Evolutionary conservation across 1,140 invertebrate genomes (phyloP).

Genomic region (Helicoverpa zea): DNA sequence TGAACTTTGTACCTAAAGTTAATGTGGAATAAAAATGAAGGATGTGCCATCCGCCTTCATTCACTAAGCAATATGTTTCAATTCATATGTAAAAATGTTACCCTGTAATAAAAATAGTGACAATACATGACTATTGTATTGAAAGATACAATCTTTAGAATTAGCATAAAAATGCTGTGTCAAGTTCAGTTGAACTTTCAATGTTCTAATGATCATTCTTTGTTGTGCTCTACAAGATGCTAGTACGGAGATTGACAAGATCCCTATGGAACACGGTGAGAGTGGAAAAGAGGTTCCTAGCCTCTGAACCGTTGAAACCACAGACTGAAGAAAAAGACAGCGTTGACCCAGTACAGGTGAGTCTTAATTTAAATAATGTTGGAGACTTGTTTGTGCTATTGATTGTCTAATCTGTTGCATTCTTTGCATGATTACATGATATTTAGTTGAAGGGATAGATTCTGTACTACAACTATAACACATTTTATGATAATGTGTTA

Average conservation of each 20-base stretch:
- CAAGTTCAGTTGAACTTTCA: background rate
- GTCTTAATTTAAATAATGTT: background rate
- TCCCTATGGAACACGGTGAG: constrained; percentile 71
- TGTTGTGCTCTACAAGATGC: constrained; percentile 68
- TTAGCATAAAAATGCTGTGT: constrained; percentile 35
- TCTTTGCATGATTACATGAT: too few species aligned
- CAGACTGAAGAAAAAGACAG: constrained; percentile 65
- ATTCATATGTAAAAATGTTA: background rate
- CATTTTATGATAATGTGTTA: too few species aligned
- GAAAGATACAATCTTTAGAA: background rate
- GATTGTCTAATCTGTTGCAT: too few species aligned
- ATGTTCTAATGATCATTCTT: constrained; percentile 35
- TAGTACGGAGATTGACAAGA: constrained; percentile 70
- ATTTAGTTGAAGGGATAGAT: too few species aligned
- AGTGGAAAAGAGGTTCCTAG: constrained; percentile 69
- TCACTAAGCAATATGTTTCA: background rate
- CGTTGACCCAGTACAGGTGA: constrained; percentile 74
- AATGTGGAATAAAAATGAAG: too few species aligned
- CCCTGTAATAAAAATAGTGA: background rate
- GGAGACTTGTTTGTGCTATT: background rate
- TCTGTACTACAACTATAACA: too few species aligned
- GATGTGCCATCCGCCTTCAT: too few species aligned
- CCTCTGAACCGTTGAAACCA: constrained; percentile 73
- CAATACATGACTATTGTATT: background rate
- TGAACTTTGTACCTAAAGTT: too few species aligned